Evolutionary conservation across 2,888 invertebrate genomes (phyloP).

Genomic region (Acrobasis suavella): DNA sequence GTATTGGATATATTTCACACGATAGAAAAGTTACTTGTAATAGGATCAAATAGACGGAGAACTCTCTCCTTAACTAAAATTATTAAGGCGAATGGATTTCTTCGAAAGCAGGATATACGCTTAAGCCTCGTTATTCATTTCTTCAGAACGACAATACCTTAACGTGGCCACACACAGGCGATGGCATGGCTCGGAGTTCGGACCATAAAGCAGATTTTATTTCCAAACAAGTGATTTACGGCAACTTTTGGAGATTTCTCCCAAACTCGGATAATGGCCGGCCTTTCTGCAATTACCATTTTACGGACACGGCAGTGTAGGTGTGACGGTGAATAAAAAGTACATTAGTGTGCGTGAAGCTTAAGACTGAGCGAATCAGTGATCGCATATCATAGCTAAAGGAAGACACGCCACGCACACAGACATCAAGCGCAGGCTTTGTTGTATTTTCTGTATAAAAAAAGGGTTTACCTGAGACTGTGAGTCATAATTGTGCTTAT

Average conservation of each 20-base stretch:
- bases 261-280: slow-evolving; percentile 1
- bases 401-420: no score
- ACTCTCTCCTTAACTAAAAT: not conserved
- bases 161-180: not conserved
- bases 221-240: slow-evolving; percentile 23
- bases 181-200: not conserved
- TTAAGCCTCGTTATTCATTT: not conserved
- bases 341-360: not conserved
- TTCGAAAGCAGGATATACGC: slow-evolving; percentile 2
- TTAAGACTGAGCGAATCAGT: not conserved
- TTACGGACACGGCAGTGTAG: slow-evolving; percentile 23
- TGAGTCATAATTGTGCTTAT: slow-evolving; percentile 4
- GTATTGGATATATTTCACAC: no score
- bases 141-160: slow-evolving; percentile 7
- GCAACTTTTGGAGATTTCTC: slow-evolving; percentile 6
- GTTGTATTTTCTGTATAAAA: not conserved
- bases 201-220: slow-evolving; percentile 13
- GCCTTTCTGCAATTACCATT: slow-evolving; percentile 33
- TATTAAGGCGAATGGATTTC: not conserved
- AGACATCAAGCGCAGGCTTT: not conserved
- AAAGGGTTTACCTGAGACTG: not conserved
- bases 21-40: no score
- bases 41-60: not conserved
- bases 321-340: not conserved
- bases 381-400: not conserved